These are phyloP conservation scores for Coregonus clupeaformis DNA, from an alignment of 2,113 vertebrate species.

Conservation along the genomic window DNA sequence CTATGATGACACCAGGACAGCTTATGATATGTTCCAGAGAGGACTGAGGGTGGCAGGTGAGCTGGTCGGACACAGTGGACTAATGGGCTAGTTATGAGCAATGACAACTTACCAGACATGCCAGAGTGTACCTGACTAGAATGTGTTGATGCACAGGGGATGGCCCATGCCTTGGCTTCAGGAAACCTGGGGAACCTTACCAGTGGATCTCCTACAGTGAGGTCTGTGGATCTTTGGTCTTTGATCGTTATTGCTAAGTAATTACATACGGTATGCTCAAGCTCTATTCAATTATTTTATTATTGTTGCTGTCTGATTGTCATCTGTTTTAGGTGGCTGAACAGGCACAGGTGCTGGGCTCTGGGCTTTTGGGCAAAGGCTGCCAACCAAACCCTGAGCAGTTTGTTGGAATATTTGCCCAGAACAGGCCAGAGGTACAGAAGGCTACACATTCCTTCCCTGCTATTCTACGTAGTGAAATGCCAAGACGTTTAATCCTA, in stretches of 20 bases:
- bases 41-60: conserved; percentile 72
- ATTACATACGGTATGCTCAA: background rate
- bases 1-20: conserved; percentile 74
- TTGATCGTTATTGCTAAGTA: background rate
- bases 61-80: background rate
- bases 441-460: background rate
- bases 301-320: background rate
- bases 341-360: conserved; percentile 71
- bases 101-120: too few relatives aligned
- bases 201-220: conserved; percentile 79
- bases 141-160: conserved; percentile 54
- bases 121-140: background rate
- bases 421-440: conserved; percentile 78
- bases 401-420: conserved; percentile 75
- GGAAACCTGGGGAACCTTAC: conserved; percentile 73
- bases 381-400: conserved; percentile 71
- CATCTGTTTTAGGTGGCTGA: conserved; percentile 64
- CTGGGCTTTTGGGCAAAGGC: conserved; percentile 74
- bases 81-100: too few relatives aligned
- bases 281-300: background rate
- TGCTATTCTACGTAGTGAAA: background rate
- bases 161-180: conserved; percentile 74
- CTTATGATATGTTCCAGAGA: conserved; percentile 77
- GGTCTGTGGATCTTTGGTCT: conserved; percentile 48
- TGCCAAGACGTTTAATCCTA: background rate